phyloP scores from a whole-genome alignment of 2,797 vertebrate species.

The Botia almorhae region DNA sequence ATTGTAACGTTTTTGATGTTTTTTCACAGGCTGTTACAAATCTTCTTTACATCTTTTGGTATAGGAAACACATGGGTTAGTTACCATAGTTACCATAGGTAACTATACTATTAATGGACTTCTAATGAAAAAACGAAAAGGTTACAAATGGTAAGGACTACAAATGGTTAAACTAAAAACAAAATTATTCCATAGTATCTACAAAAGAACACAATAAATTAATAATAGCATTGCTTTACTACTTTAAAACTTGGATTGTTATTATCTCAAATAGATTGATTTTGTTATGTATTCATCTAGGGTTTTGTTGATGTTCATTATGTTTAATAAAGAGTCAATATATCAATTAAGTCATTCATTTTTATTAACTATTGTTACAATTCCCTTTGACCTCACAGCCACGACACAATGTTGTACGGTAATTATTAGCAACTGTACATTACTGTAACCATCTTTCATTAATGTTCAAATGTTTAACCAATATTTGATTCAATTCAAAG shows the following conservation, averaged over 20 bases:
- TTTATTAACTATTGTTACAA: background rate
- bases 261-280: too few species aligned
- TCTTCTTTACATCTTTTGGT: background rate
- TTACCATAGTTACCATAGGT: background rate
- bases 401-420: background rate
- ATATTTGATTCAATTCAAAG: background rate
- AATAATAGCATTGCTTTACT: background rate
- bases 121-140: background rate
- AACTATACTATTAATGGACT: background rate
- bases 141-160: background rate
- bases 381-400: background rate
- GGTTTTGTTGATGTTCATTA: background rate
- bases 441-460: background rate
- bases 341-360: background rate
- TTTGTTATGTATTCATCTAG: background rate
- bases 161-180: background rate
- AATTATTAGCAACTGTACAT: background rate
- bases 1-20: background rate
- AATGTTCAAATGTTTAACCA: background rate
- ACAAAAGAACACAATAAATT: too few species aligned
- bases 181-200: background rate
- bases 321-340: background rate
- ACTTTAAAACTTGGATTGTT: background rate
- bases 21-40: background rate
- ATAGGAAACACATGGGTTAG: background rate